Evolutionary conservation across 2,888 invertebrate genomes (phyloP).

Genomic region (Alloscopus bannaensis): DNA sequence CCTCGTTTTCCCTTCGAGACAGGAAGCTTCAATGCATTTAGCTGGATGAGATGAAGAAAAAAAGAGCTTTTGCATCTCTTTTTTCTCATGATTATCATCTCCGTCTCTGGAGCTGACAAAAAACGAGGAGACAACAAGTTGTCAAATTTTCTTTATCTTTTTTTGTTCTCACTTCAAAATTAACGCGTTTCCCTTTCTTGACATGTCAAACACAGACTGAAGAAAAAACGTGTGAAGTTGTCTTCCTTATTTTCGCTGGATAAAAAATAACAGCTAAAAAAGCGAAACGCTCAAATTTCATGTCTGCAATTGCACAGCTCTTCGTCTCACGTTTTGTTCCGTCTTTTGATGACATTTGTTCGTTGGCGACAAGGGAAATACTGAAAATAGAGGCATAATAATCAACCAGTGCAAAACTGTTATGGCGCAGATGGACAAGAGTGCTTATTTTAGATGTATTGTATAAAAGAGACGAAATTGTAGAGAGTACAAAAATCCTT

Average conservation of each 20-base stretch:
- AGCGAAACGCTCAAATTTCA: no score
- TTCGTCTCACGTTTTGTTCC: neutral
- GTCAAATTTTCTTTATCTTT: conserved; percentile 13
- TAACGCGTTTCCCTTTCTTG: neutral
- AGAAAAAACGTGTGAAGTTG: no score
- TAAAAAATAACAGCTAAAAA: no score
- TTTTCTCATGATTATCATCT: conserved; percentile 15
- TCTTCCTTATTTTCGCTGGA: no score
- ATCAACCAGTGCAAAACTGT: no score
- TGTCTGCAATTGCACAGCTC: neutral
- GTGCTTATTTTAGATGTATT: no score
- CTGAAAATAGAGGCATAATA: no score
- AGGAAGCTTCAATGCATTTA: conserved; percentile 27
- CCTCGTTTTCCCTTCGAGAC: neutral
- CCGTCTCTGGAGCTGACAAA: conserved; percentile 24
- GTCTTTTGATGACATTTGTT: neutral
- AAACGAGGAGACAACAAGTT: conserved; percentile 28
- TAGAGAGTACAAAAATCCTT: no score
- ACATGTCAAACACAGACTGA: neutral
- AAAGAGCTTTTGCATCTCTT: conserved; percentile 3
- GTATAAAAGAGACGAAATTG: no score
- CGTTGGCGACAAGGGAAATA: neutral
- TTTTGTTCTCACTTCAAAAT: conserved; percentile 10
- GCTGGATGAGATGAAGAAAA: conserved; percentile 5
- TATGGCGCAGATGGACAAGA: no score